Evolutionary conservation across 2,888 invertebrate species (phyloP), one percentile per base, ranked within the genome.

Genomic region (Heteropelma amictum): DNA sequence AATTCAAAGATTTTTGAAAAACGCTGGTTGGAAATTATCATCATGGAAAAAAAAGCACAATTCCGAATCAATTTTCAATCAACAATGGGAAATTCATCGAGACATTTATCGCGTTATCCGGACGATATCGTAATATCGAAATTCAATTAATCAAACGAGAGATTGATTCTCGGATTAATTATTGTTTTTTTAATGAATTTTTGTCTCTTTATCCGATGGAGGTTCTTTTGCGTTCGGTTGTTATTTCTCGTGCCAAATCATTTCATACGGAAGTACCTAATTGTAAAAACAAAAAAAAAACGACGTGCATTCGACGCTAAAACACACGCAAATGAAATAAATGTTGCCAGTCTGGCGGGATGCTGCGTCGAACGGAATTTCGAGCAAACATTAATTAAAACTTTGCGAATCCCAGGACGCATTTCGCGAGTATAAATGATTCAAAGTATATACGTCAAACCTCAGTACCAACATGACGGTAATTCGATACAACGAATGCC

Each of bases 331-430:
- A 40, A 51, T 10, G 14, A 1, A 17, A 33, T 17, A 23, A 21
- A 33, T 21, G 51, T 53, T 64, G 51, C 21, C 8, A 40, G 12
- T 40, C 14, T 42, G 42, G 17, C 23, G 54, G 33, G 14, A 53
- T 53, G 23, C 33, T 45, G 33, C 54, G 17, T 21, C 33, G 33
- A 21, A 23, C 23, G 45, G 10, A 67, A 33, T 33, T 26, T 42
- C 30, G 5, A 17, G 12, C 45, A 60, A 69, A 69, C 49, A 61
- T 51, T 54, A 65, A 54, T 53, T 65, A 64, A 42, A 54, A 65
- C 30, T 54, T 23, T 14, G 21, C 45, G 4, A 65, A 7, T 8
- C 19, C 14, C 30, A 23, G 21, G 19, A 45, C 10, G 5, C 33
- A 54, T 54, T 54, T 54, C 3, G 19, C 33, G 7, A n/a, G n/a